Conservation (phyloP, 2,113 vertebrate species). For the Egretta garzetta region DNA sequence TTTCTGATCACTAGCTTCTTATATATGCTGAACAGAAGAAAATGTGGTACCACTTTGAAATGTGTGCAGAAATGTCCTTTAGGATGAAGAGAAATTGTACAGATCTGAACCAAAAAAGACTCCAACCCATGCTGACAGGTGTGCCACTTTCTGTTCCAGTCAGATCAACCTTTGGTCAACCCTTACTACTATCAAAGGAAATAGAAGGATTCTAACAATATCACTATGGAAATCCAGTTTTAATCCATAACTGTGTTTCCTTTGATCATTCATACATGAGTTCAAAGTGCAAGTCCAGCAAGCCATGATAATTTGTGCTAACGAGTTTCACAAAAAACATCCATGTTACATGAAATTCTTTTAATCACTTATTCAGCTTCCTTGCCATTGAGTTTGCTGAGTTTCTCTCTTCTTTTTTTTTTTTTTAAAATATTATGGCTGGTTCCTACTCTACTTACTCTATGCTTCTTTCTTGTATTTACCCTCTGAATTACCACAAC, state of each 20-base stretch:
- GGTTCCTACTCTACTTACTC: neutral
- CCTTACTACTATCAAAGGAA: neutral
- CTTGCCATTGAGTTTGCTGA: neutral
- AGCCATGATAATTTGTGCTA: neutral
- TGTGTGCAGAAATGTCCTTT: neutral
- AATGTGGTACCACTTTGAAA: neutral
- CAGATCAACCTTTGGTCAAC: neutral
- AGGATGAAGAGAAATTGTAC: neutral
- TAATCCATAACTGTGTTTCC: neutral
- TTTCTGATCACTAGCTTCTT: neutral
- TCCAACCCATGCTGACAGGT: neutral
- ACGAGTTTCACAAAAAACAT: neutral
- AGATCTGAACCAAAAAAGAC: neutral
- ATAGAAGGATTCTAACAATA: neutral
- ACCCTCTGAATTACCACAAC: neutral
- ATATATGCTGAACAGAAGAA: neutral
- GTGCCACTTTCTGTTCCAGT: neutral
- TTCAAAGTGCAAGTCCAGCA: rapidly evolving
- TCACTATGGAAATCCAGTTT: neutral
- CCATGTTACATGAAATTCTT: neutral
- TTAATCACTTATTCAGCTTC: neutral
- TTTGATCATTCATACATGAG: neutral
- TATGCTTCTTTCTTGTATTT: neutral
- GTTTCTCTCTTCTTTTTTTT: neutral
- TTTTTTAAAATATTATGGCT: too few species aligned